Percentiles rank a stretch among this genome's conserved stretches.
phyloP scores from a whole-genome alignment of 2,888 invertebrate species.

The Cantharis flavilabris region DNA sequence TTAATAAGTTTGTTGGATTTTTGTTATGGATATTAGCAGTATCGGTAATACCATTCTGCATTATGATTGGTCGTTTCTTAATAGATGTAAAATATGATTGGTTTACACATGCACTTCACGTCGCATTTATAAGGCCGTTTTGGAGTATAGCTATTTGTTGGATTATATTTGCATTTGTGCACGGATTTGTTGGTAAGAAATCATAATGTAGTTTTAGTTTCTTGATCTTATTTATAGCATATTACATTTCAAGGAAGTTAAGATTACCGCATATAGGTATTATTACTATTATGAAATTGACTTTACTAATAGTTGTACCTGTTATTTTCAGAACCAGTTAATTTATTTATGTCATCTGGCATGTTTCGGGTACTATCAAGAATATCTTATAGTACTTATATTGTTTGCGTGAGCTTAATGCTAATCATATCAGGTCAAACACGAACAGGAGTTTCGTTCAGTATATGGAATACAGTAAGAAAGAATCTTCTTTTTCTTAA shows the following conservation, averaged over 20 bases:
- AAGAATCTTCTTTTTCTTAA: not conserved
- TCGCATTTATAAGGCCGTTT: constrained; percentile 32
- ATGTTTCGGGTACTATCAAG: constrained; percentile 4
- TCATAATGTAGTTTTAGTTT: too few relatives aligned
- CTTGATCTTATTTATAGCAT: too few relatives aligned
- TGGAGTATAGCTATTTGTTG: constrained; percentile 32
- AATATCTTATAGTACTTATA: constrained; percentile 8
- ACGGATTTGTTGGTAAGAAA: constrained; percentile 9
- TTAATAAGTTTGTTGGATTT: not conserved
- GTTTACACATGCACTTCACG: constrained; percentile 30
- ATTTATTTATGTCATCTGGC: not conserved
- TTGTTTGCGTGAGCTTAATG: constrained; percentile 1
- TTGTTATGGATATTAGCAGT: constrained; percentile 21
- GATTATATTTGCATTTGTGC: constrained; percentile 32
- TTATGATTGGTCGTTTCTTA: constrained; percentile 19
- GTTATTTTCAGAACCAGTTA: constrained; percentile 1
- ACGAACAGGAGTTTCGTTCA: not conserved
- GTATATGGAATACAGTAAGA: not conserved
- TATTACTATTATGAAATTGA: too few relatives aligned
- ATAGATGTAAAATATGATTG: constrained; percentile 25
- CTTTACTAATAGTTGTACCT: too few relatives aligned
- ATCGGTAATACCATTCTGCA: not conserved
- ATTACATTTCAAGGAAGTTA: too few relatives aligned
- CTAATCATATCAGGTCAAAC: constrained; percentile 8
- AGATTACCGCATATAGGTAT: too few relatives aligned